Percentiles rank a stretch among this genome's conserved stretches.
phyloP scores from a whole-genome alignment of 2,888 invertebrate species.

The Psococerastis gibbosa region DNA sequence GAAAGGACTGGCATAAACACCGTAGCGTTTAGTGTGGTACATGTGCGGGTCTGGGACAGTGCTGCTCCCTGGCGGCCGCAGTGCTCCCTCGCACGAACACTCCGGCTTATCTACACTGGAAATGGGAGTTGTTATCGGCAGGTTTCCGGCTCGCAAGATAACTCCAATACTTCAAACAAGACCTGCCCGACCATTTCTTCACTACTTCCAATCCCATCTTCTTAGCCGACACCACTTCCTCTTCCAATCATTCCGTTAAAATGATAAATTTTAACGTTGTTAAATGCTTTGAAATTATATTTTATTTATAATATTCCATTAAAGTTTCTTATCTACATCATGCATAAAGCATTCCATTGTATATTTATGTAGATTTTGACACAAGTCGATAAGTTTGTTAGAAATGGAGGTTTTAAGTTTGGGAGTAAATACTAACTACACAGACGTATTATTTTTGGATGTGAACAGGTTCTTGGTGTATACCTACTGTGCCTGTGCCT shows the following conservation, averaged over 20 bases:
- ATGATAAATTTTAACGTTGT: conserved; percentile 9
- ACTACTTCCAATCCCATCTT: background rate
- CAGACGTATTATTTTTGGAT: background rate
- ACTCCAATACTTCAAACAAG: background rate
- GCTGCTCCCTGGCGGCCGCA: background rate
- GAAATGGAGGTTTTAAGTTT: conserved; percentile 10
- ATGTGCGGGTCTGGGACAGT: too few relatives aligned
- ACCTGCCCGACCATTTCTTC: background rate
- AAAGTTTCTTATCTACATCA: conserved; percentile 10
- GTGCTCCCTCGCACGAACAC: conserved; percentile 9
- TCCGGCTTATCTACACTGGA: conserved; percentile 9
- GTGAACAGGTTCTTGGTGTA: too few relatives aligned
- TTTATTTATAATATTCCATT: conserved; percentile 11
- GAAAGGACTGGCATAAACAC: too few relatives aligned
- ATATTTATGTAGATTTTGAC: conserved; percentile 11
- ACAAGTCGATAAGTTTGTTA: conserved; percentile 10
- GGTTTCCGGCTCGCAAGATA: conserved; percentile 10
- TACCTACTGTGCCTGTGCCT: background rate
- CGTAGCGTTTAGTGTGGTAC: too few relatives aligned
- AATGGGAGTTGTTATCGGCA: conserved; percentile 11
- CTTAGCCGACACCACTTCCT: background rate
- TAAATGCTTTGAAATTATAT: conserved; percentile 9
- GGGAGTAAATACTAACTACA: background rate
- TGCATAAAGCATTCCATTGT: conserved; percentile 11
- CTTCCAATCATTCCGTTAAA: conserved; percentile 7